Base-by-base conservation (phyloP, 2,797 vertebrate genomes). In the Glyptemys insculpta region DNA sequence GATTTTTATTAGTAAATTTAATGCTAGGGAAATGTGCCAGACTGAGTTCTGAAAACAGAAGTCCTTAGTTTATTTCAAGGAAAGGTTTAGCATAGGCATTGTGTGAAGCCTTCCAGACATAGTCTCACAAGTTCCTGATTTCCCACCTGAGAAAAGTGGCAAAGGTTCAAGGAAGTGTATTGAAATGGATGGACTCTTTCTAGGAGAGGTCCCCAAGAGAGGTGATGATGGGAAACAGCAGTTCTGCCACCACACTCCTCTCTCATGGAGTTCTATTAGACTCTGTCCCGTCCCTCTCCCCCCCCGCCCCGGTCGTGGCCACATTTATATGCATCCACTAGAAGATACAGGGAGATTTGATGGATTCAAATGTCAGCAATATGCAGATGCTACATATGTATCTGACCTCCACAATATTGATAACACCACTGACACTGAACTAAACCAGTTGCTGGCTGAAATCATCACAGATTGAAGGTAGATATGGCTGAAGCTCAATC, bases 1-100 rank as follows among this genome's bases (percentile, higher is more conserved):
- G 34, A 54, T 83, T 95, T 72, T 88, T 83, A 49, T 25, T 1
- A 88, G 80, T 87, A 89, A 85, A 89, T 86, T 2, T 93, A 90
- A 41, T 85, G 25, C 5, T 82, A n/a, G 8, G 9, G 23, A 56
- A 56, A 29, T 4, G 1, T 90, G 47, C 25, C 85, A 82, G 12
- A 76, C 25, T 47, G 25, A 78, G 41, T 49, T 14, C 27, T 3
- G 6, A 44, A 81, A n/a, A 79, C 29, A 7, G 37, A 86, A 89
- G n/a, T 49, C 53, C 65, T 87, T 84, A 1, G 50, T 80, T 49
- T 94, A 2, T 91, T 50, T 91, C 54, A 82, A 37, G 27, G 50
- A 79, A 74, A 87, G 25, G 31, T 14, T 19, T 1, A 14, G 8
- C 87, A 10, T 87, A 78, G 87, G 21, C 19, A n/a, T 23, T 76